Evolutionary conservation across 2,797 vertebrate genomes (phyloP).

Genomic region (Triplophysa yarkandensis): DNA sequence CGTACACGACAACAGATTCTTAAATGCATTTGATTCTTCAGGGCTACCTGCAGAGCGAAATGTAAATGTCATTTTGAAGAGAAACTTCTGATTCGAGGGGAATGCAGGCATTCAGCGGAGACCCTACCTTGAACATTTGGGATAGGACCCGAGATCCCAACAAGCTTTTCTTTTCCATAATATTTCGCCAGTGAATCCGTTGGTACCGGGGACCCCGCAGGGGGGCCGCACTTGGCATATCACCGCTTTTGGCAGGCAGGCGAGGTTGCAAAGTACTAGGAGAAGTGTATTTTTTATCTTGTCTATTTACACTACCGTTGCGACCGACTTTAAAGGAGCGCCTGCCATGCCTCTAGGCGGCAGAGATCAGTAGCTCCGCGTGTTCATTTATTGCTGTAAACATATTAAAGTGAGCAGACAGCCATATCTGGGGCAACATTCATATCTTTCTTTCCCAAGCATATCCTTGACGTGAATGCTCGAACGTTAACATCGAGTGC

Average conservation of each 20-base stretch:
- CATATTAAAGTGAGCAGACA: conserved; percentile 47
- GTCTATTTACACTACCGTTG: conserved; percentile 50
- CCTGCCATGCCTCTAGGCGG: conserved; percentile 37
- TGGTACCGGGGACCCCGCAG: conserved; percentile 26
- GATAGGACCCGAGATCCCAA: not conserved
- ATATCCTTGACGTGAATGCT: conserved; percentile 19
- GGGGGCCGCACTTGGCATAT: conserved; percentile 38
- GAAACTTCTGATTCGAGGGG: not conserved
- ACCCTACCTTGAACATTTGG: not conserved
- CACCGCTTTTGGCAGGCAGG: conserved; percentile 35
- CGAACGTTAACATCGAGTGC: conserved; percentile 10
- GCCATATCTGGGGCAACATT: conserved; percentile 42
- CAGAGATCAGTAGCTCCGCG: conserved; percentile 44
- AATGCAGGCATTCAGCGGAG: not conserved
- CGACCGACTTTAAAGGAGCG: conserved; percentile 48
- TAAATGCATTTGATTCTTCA: not conserved
- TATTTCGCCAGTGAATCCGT: conserved; percentile 34
- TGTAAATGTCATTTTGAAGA: not conserved
- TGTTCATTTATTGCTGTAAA: conserved; percentile 45
- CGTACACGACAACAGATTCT: not conserved
- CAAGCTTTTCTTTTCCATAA: conserved; percentile 27
- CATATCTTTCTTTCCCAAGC: conserved; percentile 14
- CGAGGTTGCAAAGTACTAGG: conserved; percentile 24
- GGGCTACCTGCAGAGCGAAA: not conserved
- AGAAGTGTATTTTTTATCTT: conserved; percentile 46